Conservation (phyloP, 2,797 vertebrate species). For the Gallinago solitaria region DNA sequence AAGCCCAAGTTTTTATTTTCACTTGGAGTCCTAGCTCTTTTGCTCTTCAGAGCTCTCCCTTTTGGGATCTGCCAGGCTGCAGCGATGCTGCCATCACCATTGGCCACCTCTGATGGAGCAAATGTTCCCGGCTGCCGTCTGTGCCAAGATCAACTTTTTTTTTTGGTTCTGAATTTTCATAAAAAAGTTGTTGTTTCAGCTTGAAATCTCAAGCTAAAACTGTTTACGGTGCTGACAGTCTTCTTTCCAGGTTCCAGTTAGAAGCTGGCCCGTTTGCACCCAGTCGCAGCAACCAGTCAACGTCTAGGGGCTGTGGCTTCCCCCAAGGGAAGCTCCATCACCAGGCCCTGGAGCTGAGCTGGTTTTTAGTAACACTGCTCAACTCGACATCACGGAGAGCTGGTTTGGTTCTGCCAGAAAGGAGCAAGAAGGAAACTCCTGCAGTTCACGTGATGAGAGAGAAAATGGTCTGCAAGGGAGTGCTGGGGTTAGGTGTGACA, state of each 20-base stretch:
- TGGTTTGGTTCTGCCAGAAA: background rate
- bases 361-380: background rate
- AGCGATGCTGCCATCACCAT: background rate
- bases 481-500: background rate
- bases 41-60: background rate
- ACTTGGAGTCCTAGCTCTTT: background rate
- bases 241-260: background rate
- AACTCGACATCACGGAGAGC: fast-evolving
- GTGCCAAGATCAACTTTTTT: background rate
- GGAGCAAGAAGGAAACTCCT: background rate
- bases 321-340: background rate
- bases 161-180: background rate
- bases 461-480: background rate
- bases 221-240: background rate
- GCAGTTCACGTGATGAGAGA: background rate
- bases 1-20: background rate
- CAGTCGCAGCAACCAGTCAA: background rate
- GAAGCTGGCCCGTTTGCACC: background rate
- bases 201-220: background rate
- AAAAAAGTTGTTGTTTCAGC: background rate
- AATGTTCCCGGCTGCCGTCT: background rate
- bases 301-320: fast-evolving
- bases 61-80: background rate
- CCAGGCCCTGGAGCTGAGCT: background rate
- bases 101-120: background rate